These are phyloP conservation scores for Andrena praecox DNA, from an alignment of 2,888 invertebrate species.

Conservation along the genomic window DNA sequence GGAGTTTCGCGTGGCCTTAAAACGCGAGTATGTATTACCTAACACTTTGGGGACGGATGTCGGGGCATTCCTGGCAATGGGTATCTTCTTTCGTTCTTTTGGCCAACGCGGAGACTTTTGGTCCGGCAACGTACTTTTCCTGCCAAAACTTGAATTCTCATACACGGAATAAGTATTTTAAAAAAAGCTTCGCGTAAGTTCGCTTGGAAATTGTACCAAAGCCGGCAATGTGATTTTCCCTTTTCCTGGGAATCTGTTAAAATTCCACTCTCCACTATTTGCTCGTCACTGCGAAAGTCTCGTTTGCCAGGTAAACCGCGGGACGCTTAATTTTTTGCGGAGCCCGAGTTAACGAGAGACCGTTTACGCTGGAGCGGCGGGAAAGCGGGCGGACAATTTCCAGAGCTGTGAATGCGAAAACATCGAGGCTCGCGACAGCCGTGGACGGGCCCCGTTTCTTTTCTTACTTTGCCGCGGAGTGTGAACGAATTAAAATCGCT, in stretches of 20 bases:
- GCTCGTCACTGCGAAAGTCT: neutral
- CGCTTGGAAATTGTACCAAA: neutral
- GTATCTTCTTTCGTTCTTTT: neutral
- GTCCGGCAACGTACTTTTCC: neutral
- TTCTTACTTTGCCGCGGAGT: neutral
- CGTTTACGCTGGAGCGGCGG: neutral
- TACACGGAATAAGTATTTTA: neutral
- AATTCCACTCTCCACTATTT: neutral
- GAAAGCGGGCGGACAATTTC: neutral
- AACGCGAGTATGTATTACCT: neutral
- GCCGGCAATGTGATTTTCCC: too few relatives aligned
- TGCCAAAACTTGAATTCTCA: neutral
- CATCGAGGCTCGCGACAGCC: neutral
- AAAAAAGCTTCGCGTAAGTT: neutral
- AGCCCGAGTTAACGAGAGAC: neutral
- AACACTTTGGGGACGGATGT: neutral
- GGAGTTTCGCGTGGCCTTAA: neutral
- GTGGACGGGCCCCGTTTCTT: neutral
- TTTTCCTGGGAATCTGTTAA: neutral
- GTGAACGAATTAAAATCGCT: constrained; percentile 29
- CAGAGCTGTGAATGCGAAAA: constrained; percentile 18
- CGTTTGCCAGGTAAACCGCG: neutral
- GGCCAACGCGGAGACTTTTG: neutral
- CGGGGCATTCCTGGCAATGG: neutral
- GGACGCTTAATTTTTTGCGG: neutral